Evolutionary conservation across 2,888 invertebrate genomes (phyloP), one percentile per base, ranked within the genome.

Genomic region (Tiphia femorata): DNA sequence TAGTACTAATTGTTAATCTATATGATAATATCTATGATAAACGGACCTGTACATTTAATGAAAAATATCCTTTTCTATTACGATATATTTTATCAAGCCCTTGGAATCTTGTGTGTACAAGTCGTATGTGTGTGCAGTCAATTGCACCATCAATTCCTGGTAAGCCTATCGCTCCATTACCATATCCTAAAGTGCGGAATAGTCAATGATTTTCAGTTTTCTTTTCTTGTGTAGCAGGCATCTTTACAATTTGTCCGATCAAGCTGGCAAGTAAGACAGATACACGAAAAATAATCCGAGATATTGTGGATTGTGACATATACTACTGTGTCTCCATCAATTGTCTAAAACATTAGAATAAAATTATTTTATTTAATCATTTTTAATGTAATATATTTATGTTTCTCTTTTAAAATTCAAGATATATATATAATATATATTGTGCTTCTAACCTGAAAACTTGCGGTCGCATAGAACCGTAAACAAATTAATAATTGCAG

Each of bases 51-150:
- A n/a, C n/a, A n/a, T n/a, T n/a, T n/a, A n/a, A n/a, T n/a, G n/a
- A n/a, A n/a, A n/a, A n/a, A n/a, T n/a, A n/a, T n/a, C n/a, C 8
- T 8, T 25, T 25, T 25, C 25, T 25, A 25, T 25, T 25, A 6
- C 25, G 5, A 8, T 25, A 25, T 5, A 25, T 8, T 25, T 25
- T 8, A 25, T 25, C 25, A 6, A 25, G 5, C 6, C 25, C 6
- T 25, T 25, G 25, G 25, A 25, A 8, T 25, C 25, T 25, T 6
- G 8, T 25, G 8, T 25, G 8, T 6, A 8, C 8, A 8, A 25
- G 6, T 5, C 25, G 7, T n/a, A 67, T 44, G 40, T 62, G 59
- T 6, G 64, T 67, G 35, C 62, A 67, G 35, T 64, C 62, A 30
- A 64, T 58, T 7, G 57, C 51, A 35, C 66, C 63, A 43, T 63